Evolutionary conservation across 2,113 vertebrate species (phyloP), one percentile per base, ranked within the genome.

Genomic region (Tautogolabrus adspersus): DNA sequence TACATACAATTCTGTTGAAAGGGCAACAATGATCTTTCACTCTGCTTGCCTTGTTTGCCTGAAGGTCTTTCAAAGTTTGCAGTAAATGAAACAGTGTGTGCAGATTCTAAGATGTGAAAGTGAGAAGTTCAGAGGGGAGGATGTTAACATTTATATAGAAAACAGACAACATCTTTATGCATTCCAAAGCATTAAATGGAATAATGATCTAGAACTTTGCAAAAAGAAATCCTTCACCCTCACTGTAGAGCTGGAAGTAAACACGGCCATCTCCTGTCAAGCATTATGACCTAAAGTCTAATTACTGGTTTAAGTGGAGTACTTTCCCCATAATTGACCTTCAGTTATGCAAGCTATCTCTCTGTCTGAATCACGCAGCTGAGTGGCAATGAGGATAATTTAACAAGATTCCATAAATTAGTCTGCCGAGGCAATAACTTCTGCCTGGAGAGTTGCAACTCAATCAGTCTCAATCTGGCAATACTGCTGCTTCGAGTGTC

Each of bases 401-500:
- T 74, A 73, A 77, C 74, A 66, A 66, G 65, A 69, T 70, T 66
- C 60, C 65, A 78, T 81, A 62, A 77, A 77, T 81, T 74, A 85
- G 55, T 52, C 83, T 61, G 59, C 69, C 65, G 59, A 76, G 71
- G 75, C 59, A 73, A 61, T 59, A 77, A 70, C 63, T 81, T 56
- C 68, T 69, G 72, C 38, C 59, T 64, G 62, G 67, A 77, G 68
- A 85, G 58, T 8, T 46, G 21, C 63, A 68, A 56, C 62, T 79
- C 75, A 75, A 64, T 82, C 75, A 63, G 23, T 22, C 44, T 75
- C 66, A 82, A 64, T 79, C 61, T 75, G 70, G 21, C 56, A 66
- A 40, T 59, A 0, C 42, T 66, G 75, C 79, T 57, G 69, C 52
- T 66, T 66, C 60, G 60, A 66, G 60, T 63, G 49, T 57, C 34